Conservation (phyloP, 2,888 invertebrate species). For the Cheilosia grossa region DNA sequence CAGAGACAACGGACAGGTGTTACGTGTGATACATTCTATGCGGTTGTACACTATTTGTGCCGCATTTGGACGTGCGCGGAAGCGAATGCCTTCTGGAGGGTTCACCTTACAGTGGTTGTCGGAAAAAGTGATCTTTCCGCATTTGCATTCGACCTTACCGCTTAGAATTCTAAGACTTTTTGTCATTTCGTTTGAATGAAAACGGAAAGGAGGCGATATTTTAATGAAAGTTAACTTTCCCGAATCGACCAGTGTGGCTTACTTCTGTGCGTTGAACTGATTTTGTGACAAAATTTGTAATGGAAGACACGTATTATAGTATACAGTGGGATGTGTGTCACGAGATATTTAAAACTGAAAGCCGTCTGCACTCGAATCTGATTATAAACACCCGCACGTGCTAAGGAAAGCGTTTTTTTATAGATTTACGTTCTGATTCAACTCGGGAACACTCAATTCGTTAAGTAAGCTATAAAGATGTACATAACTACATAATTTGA, state of each 20-base stretch:
- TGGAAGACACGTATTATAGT: slow-evolving; percentile 45
- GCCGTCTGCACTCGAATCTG: slow-evolving; percentile 7
- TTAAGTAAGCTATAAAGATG: no score
- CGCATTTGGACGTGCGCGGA: slow-evolving; percentile 12
- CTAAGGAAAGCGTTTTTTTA: slow-evolving; percentile 31
- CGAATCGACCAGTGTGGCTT: slow-evolving; percentile 17
- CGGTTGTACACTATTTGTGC: not conserved
- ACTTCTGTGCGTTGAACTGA: slow-evolving; percentile 49
- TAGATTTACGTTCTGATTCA: not conserved
- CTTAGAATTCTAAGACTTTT: slow-evolving; percentile 46
- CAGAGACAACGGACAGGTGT: slow-evolving; percentile 8
- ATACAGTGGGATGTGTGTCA: slow-evolving; percentile 30
- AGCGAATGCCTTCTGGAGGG: slow-evolving; percentile 29
- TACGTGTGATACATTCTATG: not conserved
- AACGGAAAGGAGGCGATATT: slow-evolving; percentile 17
- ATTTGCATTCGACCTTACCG: slow-evolving; percentile 62
- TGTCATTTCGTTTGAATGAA: slow-evolving; percentile 6
- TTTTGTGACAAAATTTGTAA: slow-evolving; percentile 34
- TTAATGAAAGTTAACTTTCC: slow-evolving; percentile 61
- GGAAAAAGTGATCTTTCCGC: slow-evolving; percentile 14
- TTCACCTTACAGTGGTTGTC: slow-evolving; percentile 25
- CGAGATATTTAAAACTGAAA: slow-evolving; percentile 20
- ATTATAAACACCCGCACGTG: not conserved
- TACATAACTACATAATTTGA: no score
- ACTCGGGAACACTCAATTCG: not conserved